Conservation (phyloP, 35 echinoderm and acorn worm species). For the Ptychodera flava region DNA sequence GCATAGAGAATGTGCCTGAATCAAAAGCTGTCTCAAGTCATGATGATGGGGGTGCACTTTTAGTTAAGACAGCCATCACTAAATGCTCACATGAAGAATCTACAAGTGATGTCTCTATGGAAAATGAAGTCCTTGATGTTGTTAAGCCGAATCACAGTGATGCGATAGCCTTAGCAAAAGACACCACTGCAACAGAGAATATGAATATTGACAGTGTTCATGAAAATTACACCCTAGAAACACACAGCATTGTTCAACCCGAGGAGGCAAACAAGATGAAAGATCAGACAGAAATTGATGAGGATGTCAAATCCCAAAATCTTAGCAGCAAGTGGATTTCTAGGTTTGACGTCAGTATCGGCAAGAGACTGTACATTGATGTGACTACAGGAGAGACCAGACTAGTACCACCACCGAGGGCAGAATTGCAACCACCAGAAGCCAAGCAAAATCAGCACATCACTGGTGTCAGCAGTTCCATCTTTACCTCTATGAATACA, state of each 20-base stretch:
- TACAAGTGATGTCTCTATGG: too few species aligned
- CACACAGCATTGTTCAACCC: neutral
- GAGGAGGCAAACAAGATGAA: neutral
- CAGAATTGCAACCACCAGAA: neutral
- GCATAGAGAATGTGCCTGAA: too few species aligned
- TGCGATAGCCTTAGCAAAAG: too few species aligned
- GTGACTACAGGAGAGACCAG: slow-evolving; percentile 42
- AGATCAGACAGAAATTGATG: neutral
- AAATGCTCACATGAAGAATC: too few species aligned
- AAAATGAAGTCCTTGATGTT: too few species aligned
- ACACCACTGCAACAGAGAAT: neutral
- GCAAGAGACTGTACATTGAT: slow-evolving; percentile 45
- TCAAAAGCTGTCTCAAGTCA: too few species aligned
- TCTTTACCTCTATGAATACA: neutral
- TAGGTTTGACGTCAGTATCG: slow-evolving; percentile 16
- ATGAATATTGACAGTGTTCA: neutral
- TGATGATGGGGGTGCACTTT: too few species aligned
- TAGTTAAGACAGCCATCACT: too few species aligned
- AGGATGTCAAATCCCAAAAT: neutral
- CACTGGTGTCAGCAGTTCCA: neutral
- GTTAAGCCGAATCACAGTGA: too few species aligned
- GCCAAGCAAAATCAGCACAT: neutral
- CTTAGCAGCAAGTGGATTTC: neutral
- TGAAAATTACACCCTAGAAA: neutral
- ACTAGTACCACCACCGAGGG: slow-evolving; percentile 20